Evolutionary conservation across 2,113 vertebrate species (phyloP).

Genomic region (Grammomys surdaster): DNA sequence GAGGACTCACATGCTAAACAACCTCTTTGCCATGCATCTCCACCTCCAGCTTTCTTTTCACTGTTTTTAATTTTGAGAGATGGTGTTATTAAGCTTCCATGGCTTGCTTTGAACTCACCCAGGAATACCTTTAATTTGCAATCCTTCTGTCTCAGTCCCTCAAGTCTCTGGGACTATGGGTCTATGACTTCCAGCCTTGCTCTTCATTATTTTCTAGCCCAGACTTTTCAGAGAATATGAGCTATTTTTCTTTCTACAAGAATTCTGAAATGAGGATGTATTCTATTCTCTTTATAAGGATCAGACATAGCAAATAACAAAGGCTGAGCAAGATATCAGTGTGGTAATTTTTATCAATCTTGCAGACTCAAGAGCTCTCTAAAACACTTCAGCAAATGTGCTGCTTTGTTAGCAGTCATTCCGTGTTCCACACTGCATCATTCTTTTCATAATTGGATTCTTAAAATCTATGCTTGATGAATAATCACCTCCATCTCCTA

Average conservation of each 20-base stretch:
- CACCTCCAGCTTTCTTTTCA: background rate
- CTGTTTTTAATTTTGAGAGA: background rate
- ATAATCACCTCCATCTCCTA: constrained; percentile 72
- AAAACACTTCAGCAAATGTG: constrained; percentile 41
- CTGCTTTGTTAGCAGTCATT: constrained; percentile 40
- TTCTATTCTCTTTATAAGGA: constrained; percentile 37
- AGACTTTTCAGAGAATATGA: constrained; percentile 42
- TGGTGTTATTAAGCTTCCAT: background rate
- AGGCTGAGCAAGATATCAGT: background rate
- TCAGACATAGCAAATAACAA: background rate
- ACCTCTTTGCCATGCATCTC: background rate
- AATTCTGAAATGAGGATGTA: constrained; percentile 32
- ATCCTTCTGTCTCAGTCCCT: background rate
- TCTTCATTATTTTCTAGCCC: background rate
- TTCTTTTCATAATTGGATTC: constrained; percentile 79
- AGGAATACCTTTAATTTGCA: background rate
- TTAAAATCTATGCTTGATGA: constrained; percentile 78
- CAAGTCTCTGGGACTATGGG: background rate
- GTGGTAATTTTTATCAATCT: constrained; percentile 46
- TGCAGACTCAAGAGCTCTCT: constrained; percentile 42
- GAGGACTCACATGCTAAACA: background rate
- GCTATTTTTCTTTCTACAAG: background rate
- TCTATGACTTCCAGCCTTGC: background rate
- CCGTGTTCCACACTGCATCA: constrained; percentile 22
- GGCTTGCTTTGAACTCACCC: background rate